These are phyloP conservation scores for Caenorhabditis sp. DNA, from an alignment of 2,888 invertebrate species.

Conservation along the genomic window DNA sequence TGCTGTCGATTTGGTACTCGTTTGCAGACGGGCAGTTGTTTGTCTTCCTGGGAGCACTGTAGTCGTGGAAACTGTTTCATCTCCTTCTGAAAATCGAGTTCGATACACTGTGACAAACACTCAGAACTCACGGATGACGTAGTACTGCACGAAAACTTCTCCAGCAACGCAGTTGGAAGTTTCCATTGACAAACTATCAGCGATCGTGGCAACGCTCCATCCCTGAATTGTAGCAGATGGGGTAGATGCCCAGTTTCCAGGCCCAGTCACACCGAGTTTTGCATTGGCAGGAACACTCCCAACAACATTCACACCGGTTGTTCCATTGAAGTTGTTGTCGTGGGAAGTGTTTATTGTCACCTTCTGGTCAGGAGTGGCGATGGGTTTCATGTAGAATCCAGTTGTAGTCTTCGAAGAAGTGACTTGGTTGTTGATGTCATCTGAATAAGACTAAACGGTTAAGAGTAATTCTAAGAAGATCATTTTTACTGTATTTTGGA, in stretches of 20 bases:
- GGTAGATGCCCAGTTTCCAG: background rate
- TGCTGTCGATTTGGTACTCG: conserved; percentile 38
- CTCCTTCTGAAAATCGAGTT: conserved; percentile 37
- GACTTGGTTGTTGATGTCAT: conserved; percentile 1
- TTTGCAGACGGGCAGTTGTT: conserved; percentile 34
- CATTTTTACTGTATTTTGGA: conserved; percentile 1
- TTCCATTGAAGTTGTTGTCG: conserved; percentile 29
- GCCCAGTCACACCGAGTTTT: background rate
- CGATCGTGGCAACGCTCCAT: conserved; percentile 11
- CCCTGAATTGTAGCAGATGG: conserved; percentile 7
- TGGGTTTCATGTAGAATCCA: conserved; percentile 53
- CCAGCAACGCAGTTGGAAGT: conserved; percentile 22
- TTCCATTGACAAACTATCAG: conserved; percentile 13
- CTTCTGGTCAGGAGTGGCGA: conserved; percentile 22
- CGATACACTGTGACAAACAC: background rate
- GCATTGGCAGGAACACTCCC: conserved; percentile 32
- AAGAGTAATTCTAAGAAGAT: background rate
- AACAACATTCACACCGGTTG: conserved; percentile 39
- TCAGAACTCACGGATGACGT: conserved; percentile 33
- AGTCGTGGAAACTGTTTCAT: background rate
- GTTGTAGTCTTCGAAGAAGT: conserved; percentile 35
- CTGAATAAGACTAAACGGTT: background rate
- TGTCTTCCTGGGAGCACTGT: conserved; percentile 46
- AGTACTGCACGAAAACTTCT: conserved; percentile 52
- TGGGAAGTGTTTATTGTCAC: conserved; percentile 18